Evolutionary conservation across 2,888 invertebrate species (phyloP).

Genomic region (Steinernema hermaphroditum): DNA sequence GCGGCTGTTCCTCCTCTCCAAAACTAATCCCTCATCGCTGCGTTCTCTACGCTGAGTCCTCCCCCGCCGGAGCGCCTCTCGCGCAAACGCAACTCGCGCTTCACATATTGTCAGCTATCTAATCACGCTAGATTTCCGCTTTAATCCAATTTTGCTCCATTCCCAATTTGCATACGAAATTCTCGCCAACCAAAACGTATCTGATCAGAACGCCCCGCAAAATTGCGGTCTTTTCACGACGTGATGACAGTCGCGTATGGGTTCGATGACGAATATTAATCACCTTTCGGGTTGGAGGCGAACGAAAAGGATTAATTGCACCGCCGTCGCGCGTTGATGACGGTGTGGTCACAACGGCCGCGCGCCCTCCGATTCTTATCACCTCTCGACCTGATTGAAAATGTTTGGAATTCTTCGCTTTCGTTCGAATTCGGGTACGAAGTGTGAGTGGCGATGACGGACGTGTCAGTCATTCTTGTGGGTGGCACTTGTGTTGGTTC

Average conservation of each 20-base stretch:
- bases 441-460: no score
- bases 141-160: slow-evolving; percentile 4
- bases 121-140: neutral
- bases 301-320: slow-evolving; percentile 26
- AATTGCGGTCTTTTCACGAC: neutral
- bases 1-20: slow-evolving; percentile 27
- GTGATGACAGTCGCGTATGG: neutral
- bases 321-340: neutral
- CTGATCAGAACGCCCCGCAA: no score
- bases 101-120: neutral
- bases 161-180: slow-evolving; percentile 20
- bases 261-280: slow-evolving; percentile 25
- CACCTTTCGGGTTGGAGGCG: slow-evolving; percentile 9
- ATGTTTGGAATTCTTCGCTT: slow-evolving; percentile 4
- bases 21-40: slow-evolving; percentile 25
- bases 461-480: no score
- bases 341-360: neutral
- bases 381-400: neutral
- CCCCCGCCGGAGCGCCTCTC: neutral
- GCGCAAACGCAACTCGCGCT: neutral
- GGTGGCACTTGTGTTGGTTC: no score
- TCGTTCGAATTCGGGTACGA: no score
- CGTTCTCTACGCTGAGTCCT: neutral
- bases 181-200: no score
- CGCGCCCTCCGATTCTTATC: slow-evolving; percentile 12